Evolutionary conservation across 2,888 invertebrate species (phyloP), one percentile per base, ranked within the genome.

Genomic region (Cryptus viduatorius): DNA sequence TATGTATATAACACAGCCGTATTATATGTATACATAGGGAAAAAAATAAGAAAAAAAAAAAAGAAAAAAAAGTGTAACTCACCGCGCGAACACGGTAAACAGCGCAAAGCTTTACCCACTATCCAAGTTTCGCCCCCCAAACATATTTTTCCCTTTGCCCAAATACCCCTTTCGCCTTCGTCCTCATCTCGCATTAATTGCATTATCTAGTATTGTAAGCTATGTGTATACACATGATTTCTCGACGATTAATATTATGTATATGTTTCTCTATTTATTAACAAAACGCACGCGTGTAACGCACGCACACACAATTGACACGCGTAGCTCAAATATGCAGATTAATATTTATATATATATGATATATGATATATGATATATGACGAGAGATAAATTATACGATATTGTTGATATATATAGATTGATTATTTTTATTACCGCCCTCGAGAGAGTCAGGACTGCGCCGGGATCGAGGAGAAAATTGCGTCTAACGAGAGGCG

Each of bases 181-280:
- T 69, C 82, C 80, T 88, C 84, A 75, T 86, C 82, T 79, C 83
- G 67, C 65, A 64, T 80, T 81, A 81, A 80, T 81, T 81, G 77
- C 77, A 84, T 84, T 84, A 84, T 87, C 81, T 81, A 87, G 82
- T 75, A 83, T 72, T 69, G 78, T 86, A 83, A 87, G 87, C 82
- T 89, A 88, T 85, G 83, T 90, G 90, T 90, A 89, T 88, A 90
- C 89, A 89, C 88, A 89, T 89, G 85, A 89, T 88, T 91, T 88
- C 88, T 88, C 89, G 88, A 89, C 88, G 86, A 92, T 91, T 92
- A 92, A 92, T 92, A 91, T 92, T 92, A 92, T 92, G 92, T 93
- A 92, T 92, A 93, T 92, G 91, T 91, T 93, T 91, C 89, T 92
- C 92, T 93, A 92, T 93, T 93, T 93, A 92, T 93, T 92, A 93